Base-by-base conservation (phyloP, 2,797 vertebrate genomes). In the Enteromius unitaeniatus region DNA sequence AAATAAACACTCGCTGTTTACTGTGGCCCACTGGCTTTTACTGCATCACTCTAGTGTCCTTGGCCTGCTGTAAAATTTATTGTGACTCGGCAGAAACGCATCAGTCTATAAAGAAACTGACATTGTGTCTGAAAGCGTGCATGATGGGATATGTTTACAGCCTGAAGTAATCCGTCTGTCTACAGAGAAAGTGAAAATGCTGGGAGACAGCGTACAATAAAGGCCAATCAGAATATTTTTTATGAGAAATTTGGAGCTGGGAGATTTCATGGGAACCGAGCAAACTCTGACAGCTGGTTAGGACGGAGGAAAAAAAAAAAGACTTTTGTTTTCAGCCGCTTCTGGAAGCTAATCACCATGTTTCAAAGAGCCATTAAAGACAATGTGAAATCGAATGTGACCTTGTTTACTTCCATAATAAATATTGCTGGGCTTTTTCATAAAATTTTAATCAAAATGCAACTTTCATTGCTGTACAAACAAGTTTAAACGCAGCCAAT, bases 101-200 rank as follows among this genome's bases (percentile, higher is more conserved):
- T 45, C 67, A 28, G 37, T 82, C 70, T 51, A 62, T 60, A 82
- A 75, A 62, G 21, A 73, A 42, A 28, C 58, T 69, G 78, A 80
- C 65, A 80, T 13, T 13, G 65, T n/a, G 58, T n/a, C 42, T 34
- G 21, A 75, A 17, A 67, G 28, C 28, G 5, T 28, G 78, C 45
- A 51, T 68, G 47, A 79, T 37, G 78, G 70, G 58, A 68, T 70
- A 60, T 47, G 28, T 58, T 69, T 70, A 53, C 67, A 53, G 64
- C 49, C 47, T 53, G 8, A 70, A 80, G 75, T 62, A 78, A 78
- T 78, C 40, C 17, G 26, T 47, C 58, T 64, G 58, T 64, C 58
- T 49, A 45, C 58, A 62, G 15, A 21, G 55, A 68, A 40, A 79
- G 62, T 49, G 60, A 21, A 67, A 67, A 65, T 1, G 23, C 40